Percentiles rank a stretch among this genome's conserved stretches.
These are phyloP conservation scores for Crenuchus spilurus DNA, from an alignment of 2,797 vertebrate genomes.

Conservation along the genomic window DNA sequence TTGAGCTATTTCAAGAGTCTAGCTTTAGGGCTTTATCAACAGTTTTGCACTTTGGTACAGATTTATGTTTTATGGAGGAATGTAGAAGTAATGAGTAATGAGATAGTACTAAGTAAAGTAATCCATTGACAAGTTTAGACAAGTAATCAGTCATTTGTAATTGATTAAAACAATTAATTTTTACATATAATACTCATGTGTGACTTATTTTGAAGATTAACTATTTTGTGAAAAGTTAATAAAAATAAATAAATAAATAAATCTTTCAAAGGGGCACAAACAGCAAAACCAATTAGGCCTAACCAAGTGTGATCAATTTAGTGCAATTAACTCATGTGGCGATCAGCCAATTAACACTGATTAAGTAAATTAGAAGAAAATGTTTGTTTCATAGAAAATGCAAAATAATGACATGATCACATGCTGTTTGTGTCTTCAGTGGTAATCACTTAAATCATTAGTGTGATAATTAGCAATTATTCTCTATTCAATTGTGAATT, in stretches of 20 bases:
- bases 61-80: no score
- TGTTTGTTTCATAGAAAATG: conserved; percentile 15
- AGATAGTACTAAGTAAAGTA: no score
- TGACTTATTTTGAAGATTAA: no score
- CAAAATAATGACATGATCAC: conserved; percentile 35
- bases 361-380: conserved; percentile 79
- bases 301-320: conserved; percentile 20
- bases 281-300: background rate
- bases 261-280: background rate
- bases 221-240: no score
- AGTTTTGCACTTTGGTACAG: no score
- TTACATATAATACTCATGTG: no score
- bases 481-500: conserved; percentile 25
- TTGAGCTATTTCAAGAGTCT: no score
- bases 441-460: conserved; percentile 67
- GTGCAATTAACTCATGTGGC: conserved; percentile 74
- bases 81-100: no score
- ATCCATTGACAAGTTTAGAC: no score
- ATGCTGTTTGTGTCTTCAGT: conserved; percentile 24
- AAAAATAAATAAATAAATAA: conserved; percentile 10
- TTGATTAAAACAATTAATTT: no score
- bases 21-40: no score
- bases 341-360: conserved; percentile 79
- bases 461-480: conserved; percentile 30
- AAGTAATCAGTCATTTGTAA: no score